Base-by-base conservation (phyloP, 2,888 invertebrate genomes). In the Strigamia crassipes region DNA sequence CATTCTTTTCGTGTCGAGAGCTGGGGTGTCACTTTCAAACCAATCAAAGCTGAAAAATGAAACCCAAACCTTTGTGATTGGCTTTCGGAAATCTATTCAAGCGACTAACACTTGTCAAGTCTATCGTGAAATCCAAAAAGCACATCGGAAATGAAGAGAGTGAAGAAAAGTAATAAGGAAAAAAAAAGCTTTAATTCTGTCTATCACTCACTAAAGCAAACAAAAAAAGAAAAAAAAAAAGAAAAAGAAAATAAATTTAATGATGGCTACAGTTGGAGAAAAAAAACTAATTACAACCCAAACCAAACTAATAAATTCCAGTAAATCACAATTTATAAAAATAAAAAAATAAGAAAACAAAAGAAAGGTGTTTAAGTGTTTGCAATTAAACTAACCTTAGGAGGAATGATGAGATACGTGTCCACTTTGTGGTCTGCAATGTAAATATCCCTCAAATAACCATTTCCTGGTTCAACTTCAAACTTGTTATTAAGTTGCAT, bases 361-460 rank as follows among this genome's bases (percentile, higher is more conserved):
- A 27, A 27, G 27, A 27, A 27, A 27, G 1, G 3, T 2, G 1
- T 27, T 27, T 34, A 31, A 23, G 9, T 78, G 23, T n/a, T 51
- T 31, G 18, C 18, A 31, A 34, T 73, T 31, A 13, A 15, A 21
- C 46, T 81, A 80, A 86, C 87, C 85, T 85, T 85, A 12, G 94
- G 94, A 42, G 95, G 94, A 81, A 95, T 89, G 85, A 96, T 96
- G 80, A 96, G 92, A 88, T 91, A 96, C 0, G 96, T 94, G 87
- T 96, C 95, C 82, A 96, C 92, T 89, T 95, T 95, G 87, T 95
- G 96, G 86, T 96, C 95, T 8, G 94, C 94, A 82, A 96, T 89
- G 88, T 96, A 95, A 4, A 92, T 91, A 86, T 96, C 95, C 82
- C 95, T 90, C n/a, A 92, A 91, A 0, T 90, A 91, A 0, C 96